Conservation (phyloP, 2,113 vertebrate genomes). For the Protobothrops flavoviridis region DNA sequence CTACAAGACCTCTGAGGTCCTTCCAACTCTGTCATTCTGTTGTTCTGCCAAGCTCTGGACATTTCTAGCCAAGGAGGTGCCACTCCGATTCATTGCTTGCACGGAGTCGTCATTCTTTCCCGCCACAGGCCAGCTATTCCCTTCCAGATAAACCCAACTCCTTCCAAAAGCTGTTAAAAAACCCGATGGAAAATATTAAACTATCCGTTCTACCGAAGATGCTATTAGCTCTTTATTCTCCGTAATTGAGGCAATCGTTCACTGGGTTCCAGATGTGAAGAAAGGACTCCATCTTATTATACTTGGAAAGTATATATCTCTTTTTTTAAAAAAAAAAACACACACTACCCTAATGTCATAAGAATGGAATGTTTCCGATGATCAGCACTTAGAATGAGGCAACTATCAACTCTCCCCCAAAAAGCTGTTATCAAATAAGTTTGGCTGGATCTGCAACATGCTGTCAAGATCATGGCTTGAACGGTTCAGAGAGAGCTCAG, state of each 20-base stretch:
- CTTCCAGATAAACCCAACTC: not conserved
- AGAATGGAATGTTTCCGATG: slow-evolving; percentile 37
- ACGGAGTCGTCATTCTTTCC: not conserved
- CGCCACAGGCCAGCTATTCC: not conserved
- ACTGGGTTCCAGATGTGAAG: slow-evolving; percentile 32
- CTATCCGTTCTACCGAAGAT: not conserved
- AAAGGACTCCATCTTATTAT: slow-evolving; percentile 17
- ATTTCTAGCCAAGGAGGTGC: not conserved
- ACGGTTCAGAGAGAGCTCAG: not conserved
- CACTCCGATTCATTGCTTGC: not conserved
- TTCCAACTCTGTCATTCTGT: not conserved
- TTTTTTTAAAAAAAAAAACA: not conserved
- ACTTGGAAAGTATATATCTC: not conserved
- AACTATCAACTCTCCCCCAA: not conserved
- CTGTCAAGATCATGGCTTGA: not conserved
- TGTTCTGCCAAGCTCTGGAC: not conserved
- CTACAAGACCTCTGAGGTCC: not conserved
- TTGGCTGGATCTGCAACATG: slow-evolving; percentile 5
- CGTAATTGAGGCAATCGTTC: slow-evolving; percentile 16
- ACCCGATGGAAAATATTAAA: not conserved
- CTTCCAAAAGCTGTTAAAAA: not conserved
- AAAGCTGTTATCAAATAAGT: slow-evolving; percentile 17
- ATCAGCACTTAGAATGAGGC: slow-evolving; percentile 1
- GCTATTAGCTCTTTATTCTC: slow-evolving; percentile 10
- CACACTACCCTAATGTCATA: not conserved